A percentile compares a stretch with the other conserved stretches of the same genome.
Evolutionary conservation across 1,140 invertebrate species (phyloP).

Genomic region (Psix sp.): DNA sequence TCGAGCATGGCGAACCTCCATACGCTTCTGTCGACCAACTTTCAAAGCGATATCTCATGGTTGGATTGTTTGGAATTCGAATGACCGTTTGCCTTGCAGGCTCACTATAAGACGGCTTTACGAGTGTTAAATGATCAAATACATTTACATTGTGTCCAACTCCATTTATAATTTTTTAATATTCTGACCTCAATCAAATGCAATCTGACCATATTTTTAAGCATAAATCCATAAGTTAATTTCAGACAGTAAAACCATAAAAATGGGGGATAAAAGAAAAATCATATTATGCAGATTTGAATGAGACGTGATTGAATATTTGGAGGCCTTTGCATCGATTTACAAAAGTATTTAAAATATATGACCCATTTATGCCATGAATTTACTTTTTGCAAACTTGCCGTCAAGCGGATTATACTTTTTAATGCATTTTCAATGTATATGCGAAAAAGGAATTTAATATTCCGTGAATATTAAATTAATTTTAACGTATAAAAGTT

Average conservation of each 20-base stretch:
- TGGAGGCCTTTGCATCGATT: too few species aligned
- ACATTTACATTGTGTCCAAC: constrained; percentile 44
- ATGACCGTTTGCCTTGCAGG: constrained; percentile 57
- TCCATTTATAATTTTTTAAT: constrained; percentile 33
- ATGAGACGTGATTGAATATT: too few species aligned
- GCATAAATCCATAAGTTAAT: too few species aligned
- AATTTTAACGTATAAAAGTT: constrained; percentile 39
- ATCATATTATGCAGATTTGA: too few species aligned
- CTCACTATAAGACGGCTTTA: constrained; percentile 54
- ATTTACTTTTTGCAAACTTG: constrained; percentile 12
- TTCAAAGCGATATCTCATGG: constrained; percentile 62
- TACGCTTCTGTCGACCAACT: constrained; percentile 59
- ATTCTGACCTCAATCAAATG: constrained; percentile 20
- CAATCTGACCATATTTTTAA: too few species aligned
- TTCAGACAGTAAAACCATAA: too few species aligned
- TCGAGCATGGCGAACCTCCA: constrained; percentile 60
- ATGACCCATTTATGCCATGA: constrained; percentile 9
- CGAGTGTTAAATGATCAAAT: constrained; percentile 54
- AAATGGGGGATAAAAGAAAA: too few species aligned
- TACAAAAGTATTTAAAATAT: too few species aligned
- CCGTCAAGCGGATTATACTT: constrained; percentile 12
- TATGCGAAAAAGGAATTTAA: constrained; percentile 10
- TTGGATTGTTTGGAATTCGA: constrained; percentile 62
- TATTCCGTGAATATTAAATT: constrained; percentile 44
- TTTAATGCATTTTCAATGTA: constrained; percentile 23